Evolutionary conservation across 2,113 vertebrate species (phyloP).

Genomic region (Benitochromis conjunctus): DNA sequence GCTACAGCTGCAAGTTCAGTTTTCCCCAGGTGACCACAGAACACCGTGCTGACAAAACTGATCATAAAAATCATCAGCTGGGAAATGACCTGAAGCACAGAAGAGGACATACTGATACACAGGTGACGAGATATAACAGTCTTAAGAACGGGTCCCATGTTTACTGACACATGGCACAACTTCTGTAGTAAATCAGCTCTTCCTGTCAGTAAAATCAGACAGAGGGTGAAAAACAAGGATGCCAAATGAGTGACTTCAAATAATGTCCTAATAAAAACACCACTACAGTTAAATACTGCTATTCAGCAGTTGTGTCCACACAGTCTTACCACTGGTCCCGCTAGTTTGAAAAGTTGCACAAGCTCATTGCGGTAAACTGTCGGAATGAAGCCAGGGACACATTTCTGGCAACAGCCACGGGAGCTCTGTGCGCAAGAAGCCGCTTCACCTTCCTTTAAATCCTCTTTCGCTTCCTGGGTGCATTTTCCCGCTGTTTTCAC

Average conservation of each 20-base stretch:
- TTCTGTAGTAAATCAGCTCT: not conserved
- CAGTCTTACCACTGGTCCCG: conserved; percentile 70
- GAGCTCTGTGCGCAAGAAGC: not conserved
- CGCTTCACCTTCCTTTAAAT: not conserved
- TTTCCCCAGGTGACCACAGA: conserved; percentile 87
- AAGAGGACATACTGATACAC: not conserved
- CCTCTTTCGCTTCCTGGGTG: not conserved
- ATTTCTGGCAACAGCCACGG: not conserved
- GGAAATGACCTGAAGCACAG: conserved; percentile 74
- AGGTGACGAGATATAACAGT: too few relatives aligned
- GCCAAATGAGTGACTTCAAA: not conserved
- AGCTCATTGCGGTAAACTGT: conserved; percentile 50
- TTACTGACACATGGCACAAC: too few relatives aligned
- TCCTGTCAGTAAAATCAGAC: not conserved
- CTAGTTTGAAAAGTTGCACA: conserved; percentile 54
- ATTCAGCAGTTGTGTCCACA: too few relatives aligned
- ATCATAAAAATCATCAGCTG: conserved; percentile 86
- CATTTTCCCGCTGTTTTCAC: not conserved
- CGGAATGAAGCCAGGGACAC: conserved; percentile 8
- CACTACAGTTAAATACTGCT: too few relatives aligned
- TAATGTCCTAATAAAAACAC: too few relatives aligned
- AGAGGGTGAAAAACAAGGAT: fast-evolving
- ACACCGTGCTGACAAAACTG: conserved; percentile 85
- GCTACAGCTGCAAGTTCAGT: conserved; percentile 35
- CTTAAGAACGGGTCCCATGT: not conserved